Evolutionary conservation across 2,113 vertebrate genomes (phyloP), one percentile per base, ranked within the genome.

Genomic region (Phocoena phocoena): DNA sequence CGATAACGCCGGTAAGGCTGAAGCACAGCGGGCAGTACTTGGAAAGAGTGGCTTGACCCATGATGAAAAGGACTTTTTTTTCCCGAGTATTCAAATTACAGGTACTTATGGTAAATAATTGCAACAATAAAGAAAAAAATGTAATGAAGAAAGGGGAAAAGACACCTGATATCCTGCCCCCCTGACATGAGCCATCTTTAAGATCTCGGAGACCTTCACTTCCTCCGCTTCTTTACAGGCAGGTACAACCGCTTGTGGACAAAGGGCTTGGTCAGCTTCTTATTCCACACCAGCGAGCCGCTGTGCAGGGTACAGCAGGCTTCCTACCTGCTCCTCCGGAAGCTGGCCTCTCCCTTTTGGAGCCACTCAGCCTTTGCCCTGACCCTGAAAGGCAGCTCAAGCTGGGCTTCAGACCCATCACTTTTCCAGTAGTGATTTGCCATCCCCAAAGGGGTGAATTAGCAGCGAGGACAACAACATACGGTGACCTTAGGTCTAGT

Each of bases 171-270:
- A n/a, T 36, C 91, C 38, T n/a, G 8, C n/a, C 50, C 21, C 44
- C 31, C 5, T 2, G 31, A 71, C 41, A 4, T 14, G 60, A 63
- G 44, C 28, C 36, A 8, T 65, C 68, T 83, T 50, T 36, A 33
- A 65, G 67, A 65, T n/a, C n/a, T 15, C 10, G 11, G 31, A 71
- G 12, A n/a, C 25, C 41, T 11, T 20, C 33, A 20, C 7, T 60
- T n/a, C 55, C 67, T 28, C 67, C 10, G 20, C 36, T 28, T 55
- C 33, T 82, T 38, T 47, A 17, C 10, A 6, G 2, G n/a, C 33
- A 9, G 41, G 31, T 15, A 18, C 8, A 60, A 8, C 25, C 0
- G 10, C 68, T n/a, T 13, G 11, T 3, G 2, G 58, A 12, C 18
- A n/a, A 26, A 15, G 38, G 12, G 3, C 55, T 33, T n/a, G 31